Percentiles rank a stretch among this genome's conserved stretches.
Evolutionary conservation across 2,888 invertebrate species (phyloP).

Genomic region (Rhingia campestris): DNA sequence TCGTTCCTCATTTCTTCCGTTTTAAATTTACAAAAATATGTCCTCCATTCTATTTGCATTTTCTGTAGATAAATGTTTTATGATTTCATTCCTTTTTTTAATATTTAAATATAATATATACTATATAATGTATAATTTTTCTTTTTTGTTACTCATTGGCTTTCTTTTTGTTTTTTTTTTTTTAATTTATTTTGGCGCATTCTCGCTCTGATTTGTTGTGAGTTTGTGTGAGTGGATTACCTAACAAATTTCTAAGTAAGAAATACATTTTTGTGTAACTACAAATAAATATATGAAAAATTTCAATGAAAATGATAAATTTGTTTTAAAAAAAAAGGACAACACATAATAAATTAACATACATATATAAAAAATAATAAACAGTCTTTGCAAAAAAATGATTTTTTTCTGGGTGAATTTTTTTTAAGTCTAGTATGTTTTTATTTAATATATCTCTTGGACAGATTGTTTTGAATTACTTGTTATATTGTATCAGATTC

Average conservation of each 20-base stretch:
- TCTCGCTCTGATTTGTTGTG: constrained; percentile 36
- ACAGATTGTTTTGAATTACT: constrained; percentile 62
- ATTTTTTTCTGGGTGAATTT: constrained; percentile 31
- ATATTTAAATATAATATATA: constrained; percentile 49
- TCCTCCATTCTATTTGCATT: constrained; percentile 33
- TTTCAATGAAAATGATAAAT: constrained; percentile 13
- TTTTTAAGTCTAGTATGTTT: constrained; percentile 27
- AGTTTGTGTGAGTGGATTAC: constrained; percentile 11
- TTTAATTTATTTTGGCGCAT: constrained; percentile 52
- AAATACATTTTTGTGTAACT: constrained; percentile 31
- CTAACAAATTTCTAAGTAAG: constrained; percentile 32
- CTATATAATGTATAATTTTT: constrained; percentile 27
- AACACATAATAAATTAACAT: constrained; percentile 45
- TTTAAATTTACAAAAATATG: constrained; percentile 67
- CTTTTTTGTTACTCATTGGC: constrained; percentile 62
- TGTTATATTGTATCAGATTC: constrained; percentile 56
- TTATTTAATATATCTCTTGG: constrained; percentile 46
- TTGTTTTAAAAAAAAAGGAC: constrained; percentile 18
- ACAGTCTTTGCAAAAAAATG: constrained; percentile 67
- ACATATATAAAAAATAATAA: constrained; percentile 12
- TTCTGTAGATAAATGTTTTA: constrained; percentile 43
- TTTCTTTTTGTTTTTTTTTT: constrained; percentile 49
- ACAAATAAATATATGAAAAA: constrained; percentile 40
- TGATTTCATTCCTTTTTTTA: constrained; percentile 33
- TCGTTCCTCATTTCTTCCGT: constrained; percentile 23